Base-by-base conservation (phyloP, 37 sponge, comb jelly and placozoan genomes). In the Chondrilla cf. caribensis region DNA sequence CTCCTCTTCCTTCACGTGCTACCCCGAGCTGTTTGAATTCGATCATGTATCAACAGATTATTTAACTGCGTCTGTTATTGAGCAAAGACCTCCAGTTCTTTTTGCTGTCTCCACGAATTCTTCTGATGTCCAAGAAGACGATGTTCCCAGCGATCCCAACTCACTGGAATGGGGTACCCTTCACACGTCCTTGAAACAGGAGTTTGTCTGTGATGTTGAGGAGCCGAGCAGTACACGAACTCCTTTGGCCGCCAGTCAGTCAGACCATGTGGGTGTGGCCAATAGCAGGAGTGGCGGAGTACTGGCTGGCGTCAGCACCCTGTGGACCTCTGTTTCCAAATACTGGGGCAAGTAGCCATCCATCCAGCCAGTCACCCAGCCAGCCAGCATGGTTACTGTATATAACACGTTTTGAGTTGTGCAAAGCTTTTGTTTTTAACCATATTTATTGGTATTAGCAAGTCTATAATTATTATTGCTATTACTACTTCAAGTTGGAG, bases 1-100 rank as follows among this genome's bases (percentile, higher is more conserved):
- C 40, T 29, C 9, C 37, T 36, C 42, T 21, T 72, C 87, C 9
- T 86, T 90, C 54, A 78, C 62, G 32, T 90, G 86, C 47, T 31
- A 87, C 22, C 91, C 87, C 14, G 87, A 90, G 38, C 60, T 87
- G 39, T 54, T 64, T 42, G 8, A 41, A 29, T 62, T 7, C 44
- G 7, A 37, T 40, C 42, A 73, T 39, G 36, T 1, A 42, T 8
- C 41, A 15, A 25, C 25, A 14, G 21, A 11, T 73, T 40, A 35
- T 5, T 70, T 73, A 24, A 6, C 44, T 19, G 76, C 38, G 2
- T 37, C 76, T 24, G 25, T 39, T 33, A 21, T 38, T 59, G 85
- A 81, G 0, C 79, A 60, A 26, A 70, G 54, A 33, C 83, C 86
- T 22, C 90, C 90, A 18, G 59, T 31, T 31, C 32, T 79, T 35